A percentile compares a stretch with the other conserved stretches of the same genome.
Conservation (phyloP, 2,113 vertebrate species). For the Petrocephalus zakoni region DNA sequence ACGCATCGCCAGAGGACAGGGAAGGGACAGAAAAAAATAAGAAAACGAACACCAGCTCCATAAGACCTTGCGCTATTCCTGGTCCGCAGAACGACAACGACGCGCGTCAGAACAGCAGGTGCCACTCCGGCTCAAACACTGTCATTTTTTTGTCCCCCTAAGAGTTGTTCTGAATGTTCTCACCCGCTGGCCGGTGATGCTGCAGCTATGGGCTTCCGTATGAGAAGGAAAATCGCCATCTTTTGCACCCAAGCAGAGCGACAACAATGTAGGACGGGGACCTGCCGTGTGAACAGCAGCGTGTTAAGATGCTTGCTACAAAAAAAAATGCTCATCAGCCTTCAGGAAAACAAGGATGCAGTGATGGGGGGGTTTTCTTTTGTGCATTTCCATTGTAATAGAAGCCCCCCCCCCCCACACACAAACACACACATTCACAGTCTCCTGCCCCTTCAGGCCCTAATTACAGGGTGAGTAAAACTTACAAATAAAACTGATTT, state of each 20-base stretch:
- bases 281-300: background rate
- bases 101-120: background rate
- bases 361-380: constrained; percentile 17
- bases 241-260: background rate
- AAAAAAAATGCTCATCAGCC: background rate
- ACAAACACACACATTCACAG: background rate
- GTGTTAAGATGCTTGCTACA: background rate
- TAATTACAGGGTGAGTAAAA: constrained; percentile 46
- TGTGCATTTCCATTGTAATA: background rate
- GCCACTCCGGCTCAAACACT: background rate
- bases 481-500: constrained; percentile 43
- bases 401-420: background rate
- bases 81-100: background rate
- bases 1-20: background rate
- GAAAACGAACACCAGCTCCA: background rate
- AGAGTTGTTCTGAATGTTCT: background rate
- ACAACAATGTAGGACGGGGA: background rate
- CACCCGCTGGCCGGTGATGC: background rate
- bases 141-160: background rate
- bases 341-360: background rate
- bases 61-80: background rate
- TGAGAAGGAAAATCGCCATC: background rate
- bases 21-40: background rate
- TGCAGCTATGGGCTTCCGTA: background rate
- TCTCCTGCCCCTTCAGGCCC: background rate